Percentiles rank a stretch among this genome's conserved stretches.
phyloP scores from a whole-genome alignment of 2,888 invertebrate species.

The Lycaena phlaeas region DNA sequence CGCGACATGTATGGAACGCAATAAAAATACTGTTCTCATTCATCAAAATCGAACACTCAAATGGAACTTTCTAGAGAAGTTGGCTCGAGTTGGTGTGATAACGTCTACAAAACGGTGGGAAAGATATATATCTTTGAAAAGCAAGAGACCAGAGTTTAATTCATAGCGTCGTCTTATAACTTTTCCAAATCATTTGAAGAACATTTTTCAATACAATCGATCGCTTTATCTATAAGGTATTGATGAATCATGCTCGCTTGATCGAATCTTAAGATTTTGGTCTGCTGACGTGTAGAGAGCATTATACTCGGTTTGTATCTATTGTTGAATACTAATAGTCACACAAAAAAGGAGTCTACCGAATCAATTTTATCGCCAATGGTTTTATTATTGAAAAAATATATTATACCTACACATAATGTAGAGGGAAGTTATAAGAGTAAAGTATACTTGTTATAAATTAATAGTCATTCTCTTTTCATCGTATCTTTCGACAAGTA shows the following conservation, averaged over 20 bases:
- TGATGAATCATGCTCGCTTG: conserved; percentile 4
- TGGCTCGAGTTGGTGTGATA: background rate
- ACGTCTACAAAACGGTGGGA: background rate
- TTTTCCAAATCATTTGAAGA: background rate
- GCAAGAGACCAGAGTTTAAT: background rate
- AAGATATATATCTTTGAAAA: conserved; percentile 3
- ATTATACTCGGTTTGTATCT: background rate
- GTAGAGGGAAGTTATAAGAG: no score
- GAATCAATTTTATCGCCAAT: no score
- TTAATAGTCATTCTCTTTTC: no score
- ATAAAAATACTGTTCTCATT: background rate
- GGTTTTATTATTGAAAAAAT: no score
- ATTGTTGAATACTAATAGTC: conserved; percentile 2
- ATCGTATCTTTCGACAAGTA: no score
- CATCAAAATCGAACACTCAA: background rate
- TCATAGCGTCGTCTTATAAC: background rate
- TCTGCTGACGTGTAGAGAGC: conserved; percentile 7
- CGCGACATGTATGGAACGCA: background rate
- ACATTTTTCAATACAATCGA: conserved; percentile 2
- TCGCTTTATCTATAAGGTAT: background rate
- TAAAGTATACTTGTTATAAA: no score
- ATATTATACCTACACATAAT: no score
- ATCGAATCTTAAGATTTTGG: conserved; percentile 2
- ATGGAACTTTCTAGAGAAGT: conserved; percentile 2
- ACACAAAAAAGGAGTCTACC: no score